phyloP scores from a whole-genome alignment of 2,113 vertebrate genomes.

The Pollachius pollachius region DNA sequence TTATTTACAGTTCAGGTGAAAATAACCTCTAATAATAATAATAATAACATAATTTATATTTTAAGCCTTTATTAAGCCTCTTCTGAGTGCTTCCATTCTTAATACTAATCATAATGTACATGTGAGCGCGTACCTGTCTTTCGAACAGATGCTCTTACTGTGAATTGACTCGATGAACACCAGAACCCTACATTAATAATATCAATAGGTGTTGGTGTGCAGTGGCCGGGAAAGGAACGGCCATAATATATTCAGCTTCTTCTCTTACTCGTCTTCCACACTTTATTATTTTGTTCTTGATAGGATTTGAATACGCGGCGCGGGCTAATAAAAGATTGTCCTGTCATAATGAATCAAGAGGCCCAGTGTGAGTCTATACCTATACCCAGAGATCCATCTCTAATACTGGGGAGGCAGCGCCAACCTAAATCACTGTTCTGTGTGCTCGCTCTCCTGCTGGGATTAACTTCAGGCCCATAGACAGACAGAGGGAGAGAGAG shows the following conservation, averaged over 20 bases:
- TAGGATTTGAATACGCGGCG: conserved; percentile 74
- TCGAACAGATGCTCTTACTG: conserved; percentile 17
- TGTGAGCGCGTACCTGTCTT: conserved; percentile 48
- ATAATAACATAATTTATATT: conserved; percentile 4
- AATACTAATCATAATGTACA: conserved; percentile 3
- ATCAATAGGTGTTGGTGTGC: conserved; percentile 36
- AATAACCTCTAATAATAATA: background rate
- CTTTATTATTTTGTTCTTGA: conserved; percentile 43
- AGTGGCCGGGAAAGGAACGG: conserved; percentile 23
- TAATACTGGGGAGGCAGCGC: conserved; percentile 53
- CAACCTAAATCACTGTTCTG: conserved; percentile 54
- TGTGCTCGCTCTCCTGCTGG: conserved; percentile 53
- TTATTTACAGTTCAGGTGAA: background rate
- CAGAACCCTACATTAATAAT: conserved; percentile 68
- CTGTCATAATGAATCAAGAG: conserved; percentile 80
- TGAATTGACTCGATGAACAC: conserved; percentile 44
- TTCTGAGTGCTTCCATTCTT: too few species aligned
- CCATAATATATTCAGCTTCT: conserved; percentile 72
- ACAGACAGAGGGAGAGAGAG: background rate
- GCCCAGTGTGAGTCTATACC: conserved; percentile 71
- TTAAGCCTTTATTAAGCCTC: background rate
- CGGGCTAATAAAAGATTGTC: conserved; percentile 79
- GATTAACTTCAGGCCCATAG: conserved; percentile 69
- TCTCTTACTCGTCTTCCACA: conserved; percentile 29
- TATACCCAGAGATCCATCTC: conserved; percentile 68